Conservation (phyloP, 2,888 invertebrate species). For the Pocota personata region DNA sequence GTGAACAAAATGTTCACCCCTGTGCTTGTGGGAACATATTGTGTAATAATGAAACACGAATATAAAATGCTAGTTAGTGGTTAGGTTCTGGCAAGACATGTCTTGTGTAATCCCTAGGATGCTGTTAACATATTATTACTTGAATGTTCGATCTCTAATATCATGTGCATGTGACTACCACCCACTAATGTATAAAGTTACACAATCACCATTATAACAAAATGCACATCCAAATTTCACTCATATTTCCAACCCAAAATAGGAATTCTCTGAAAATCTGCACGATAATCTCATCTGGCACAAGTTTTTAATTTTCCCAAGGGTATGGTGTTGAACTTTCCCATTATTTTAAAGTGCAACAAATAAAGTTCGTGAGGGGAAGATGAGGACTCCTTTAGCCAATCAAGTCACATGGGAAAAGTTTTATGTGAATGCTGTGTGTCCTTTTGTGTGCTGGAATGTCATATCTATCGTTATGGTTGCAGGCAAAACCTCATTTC, state of each 20-base stretch:
- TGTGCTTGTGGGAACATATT: not conserved
- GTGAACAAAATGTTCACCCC: not conserved
- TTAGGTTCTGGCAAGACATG: not conserved
- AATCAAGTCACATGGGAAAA: conserved; percentile 46
- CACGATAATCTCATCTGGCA: conserved; percentile 59
- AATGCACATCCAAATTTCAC: not conserved
- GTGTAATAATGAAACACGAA: not conserved
- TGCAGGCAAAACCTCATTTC: conserved; percentile 53
- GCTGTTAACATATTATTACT: not conserved
- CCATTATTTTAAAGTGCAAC: conserved; percentile 52
- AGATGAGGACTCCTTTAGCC: conserved; percentile 45
- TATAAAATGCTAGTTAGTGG: not conserved
- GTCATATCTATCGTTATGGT: conserved; percentile 32
- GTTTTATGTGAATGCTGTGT: conserved; percentile 30
- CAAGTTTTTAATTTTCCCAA: conserved; percentile 40
- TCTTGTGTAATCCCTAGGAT: not conserved
- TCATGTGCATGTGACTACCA: not conserved
- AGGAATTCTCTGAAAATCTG: conserved; percentile 46
- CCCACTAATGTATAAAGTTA: not conserved
- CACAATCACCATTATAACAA: not conserved
- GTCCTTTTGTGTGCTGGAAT: not conserved
- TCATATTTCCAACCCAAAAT: conserved; percentile 42
- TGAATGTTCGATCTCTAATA: conserved; percentile 11
- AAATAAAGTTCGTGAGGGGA: conserved; percentile 34
- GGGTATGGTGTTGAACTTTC: conserved; percentile 50